Conservation (phyloP, 2,888 invertebrate species). For the Trichopria drosophilae region DNA sequence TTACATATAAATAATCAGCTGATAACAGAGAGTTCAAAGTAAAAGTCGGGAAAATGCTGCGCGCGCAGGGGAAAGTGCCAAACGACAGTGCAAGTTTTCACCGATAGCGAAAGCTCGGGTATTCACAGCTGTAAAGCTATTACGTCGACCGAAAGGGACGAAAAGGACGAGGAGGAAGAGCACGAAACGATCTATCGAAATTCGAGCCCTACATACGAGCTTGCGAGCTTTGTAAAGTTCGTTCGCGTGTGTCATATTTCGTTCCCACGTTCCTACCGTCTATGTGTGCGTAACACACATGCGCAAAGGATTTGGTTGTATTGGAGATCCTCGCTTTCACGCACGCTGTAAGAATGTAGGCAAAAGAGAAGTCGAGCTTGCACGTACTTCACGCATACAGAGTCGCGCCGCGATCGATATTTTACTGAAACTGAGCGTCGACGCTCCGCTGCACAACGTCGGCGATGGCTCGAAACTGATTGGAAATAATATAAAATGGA, state of each 20-base stretch:
- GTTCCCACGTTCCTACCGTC: not conserved
- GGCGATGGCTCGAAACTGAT: too few relatives aligned
- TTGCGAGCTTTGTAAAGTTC: constrained; percentile 8
- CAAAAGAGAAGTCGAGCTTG: constrained; percentile 32
- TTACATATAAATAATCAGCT: too few relatives aligned
- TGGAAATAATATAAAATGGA: too few relatives aligned
- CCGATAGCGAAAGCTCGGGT: constrained; percentile 55
- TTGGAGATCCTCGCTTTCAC: too few relatives aligned
- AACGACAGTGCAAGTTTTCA: constrained; percentile 54
- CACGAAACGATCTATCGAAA: constrained; percentile 19
- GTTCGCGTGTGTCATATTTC: constrained; percentile 22
- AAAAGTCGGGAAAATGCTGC: constrained; percentile 24
- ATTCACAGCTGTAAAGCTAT: constrained; percentile 53
- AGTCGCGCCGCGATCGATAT: constrained; percentile 51
- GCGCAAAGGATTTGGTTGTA: too few relatives aligned
- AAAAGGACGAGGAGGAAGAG: constrained; percentile 38
- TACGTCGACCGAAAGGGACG: constrained; percentile 36
- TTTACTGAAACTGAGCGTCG: constrained; percentile 42
- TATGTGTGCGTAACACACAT: not conserved
- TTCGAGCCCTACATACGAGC: constrained; percentile 3
- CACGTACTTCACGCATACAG: not conserved
- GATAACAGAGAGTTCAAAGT: constrained; percentile 3
- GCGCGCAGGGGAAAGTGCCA: constrained; percentile 48
- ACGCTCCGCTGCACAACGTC: constrained; percentile 42
- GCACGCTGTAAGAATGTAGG: constrained; percentile 23